Conservation (phyloP, 2,888 invertebrate genomes). For the Caenorhabditis afra region DNA sequence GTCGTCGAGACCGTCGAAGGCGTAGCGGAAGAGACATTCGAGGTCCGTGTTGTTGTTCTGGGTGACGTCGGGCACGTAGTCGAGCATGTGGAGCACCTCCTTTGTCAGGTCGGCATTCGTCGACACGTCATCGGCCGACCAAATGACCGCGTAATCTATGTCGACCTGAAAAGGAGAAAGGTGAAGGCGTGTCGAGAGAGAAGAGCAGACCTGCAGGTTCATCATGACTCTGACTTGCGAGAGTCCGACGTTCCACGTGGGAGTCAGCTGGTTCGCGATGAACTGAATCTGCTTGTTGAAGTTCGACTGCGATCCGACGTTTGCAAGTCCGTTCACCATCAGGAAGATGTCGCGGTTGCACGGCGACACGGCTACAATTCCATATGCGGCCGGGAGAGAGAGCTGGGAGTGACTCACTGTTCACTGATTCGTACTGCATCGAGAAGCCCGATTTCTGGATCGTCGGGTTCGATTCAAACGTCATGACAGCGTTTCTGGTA, state of each 20-base stretch:
- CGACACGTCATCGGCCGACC: constrained; percentile 41
- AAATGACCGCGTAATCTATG: constrained; percentile 63
- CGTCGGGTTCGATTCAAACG: constrained; percentile 63
- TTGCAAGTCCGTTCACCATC: constrained; percentile 65
- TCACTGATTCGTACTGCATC: constrained; percentile 64
- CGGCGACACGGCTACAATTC: constrained; percentile 61
- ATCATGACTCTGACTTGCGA: constrained; percentile 67
- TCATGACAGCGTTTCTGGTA: constrained; percentile 64
- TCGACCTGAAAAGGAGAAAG: constrained; percentile 26
- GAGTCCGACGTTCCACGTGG: constrained; percentile 66
- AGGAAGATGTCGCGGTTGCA: constrained; percentile 72
- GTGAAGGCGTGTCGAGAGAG: too few relatives aligned
- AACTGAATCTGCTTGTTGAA: constrained; percentile 68
- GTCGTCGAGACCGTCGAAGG: constrained; percentile 55
- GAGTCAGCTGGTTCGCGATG: constrained; percentile 65
- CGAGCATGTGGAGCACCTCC: constrained; percentile 58
- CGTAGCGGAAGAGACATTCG: constrained; percentile 72
- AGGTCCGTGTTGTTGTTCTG: constrained; percentile 65
- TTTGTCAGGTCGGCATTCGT: constrained; percentile 52
- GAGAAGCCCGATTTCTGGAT: constrained; percentile 67
- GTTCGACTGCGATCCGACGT: constrained; percentile 64
- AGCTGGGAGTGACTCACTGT: constrained; percentile 17
- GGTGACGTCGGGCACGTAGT: constrained; percentile 65
- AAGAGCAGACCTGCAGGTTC: constrained; percentile 63
- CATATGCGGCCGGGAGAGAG: too few relatives aligned